Evolutionary conservation across 2,113 vertebrate genomes (phyloP), one percentile per base, ranked within the genome.

Genomic region (Syrrhaptes paradoxus): DNA sequence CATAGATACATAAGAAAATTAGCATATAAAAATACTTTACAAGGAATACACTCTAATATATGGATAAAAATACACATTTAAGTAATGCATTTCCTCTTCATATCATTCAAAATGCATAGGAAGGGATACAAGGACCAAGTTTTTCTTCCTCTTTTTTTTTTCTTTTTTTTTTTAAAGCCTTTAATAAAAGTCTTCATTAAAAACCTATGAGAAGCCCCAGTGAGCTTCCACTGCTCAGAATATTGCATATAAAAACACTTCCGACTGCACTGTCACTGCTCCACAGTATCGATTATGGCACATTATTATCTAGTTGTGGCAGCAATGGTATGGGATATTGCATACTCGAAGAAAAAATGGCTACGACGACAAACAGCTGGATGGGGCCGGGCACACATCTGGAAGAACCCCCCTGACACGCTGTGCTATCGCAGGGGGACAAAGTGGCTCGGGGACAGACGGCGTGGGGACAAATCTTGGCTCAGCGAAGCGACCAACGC

Each of bases 21-120:
- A 91, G 85, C 88, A 98, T 99, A 99, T 95, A 99, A 99, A 99
- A 99, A 99, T 99, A 99, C 98, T 99, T 98, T 99, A 99, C 98
- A 99, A 98, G 98, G 99, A 98, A 98, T 99, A 98, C 98, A 98
- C 98, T 99, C 98, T 98, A 96, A 97, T 98, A 98, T 98, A 98
- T 98, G 98, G 98, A 98, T 98, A 98, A 99, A 99, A 99, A 99
- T 98, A 99, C 99, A 99, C 97, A 98, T 98, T 98, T 98, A 89
- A 94, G 93, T 97, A 96, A 96, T 78, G 96, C 97, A 94, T 87
- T 94, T 97, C 93, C 84, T 96, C 85, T 97, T 96, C 91, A 94
- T 97, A 93, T 97, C 94, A 97, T 98, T 98, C 97, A 95, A 98
- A 98, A 98, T 98, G 98, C 98, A 99, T 98, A 98, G 98, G 98